Evolutionary conservation across 2,113 vertebrate species (phyloP).

Genomic region (Phaetusa simplex): DNA sequence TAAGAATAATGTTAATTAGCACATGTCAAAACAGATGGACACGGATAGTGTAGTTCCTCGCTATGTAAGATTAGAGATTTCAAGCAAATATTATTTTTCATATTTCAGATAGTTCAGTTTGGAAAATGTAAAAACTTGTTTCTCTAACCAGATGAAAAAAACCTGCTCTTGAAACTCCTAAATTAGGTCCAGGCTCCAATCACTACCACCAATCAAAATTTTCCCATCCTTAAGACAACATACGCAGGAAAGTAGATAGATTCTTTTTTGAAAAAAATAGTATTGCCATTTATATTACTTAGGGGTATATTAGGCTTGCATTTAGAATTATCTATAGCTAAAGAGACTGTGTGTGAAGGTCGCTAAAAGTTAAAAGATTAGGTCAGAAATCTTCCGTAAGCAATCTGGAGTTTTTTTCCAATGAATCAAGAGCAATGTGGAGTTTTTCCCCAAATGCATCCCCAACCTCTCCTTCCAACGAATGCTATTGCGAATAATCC

Average conservation of each 20-base stretch:
- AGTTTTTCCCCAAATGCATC: not conserved
- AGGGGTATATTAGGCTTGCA: not conserved
- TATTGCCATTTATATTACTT: not conserved
- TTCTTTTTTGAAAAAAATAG: not conserved
- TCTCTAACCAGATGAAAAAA: not conserved
- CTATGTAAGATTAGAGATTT: not conserved
- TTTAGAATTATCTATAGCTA: not conserved
- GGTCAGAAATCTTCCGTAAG: not conserved
- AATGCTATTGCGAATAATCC: not conserved
- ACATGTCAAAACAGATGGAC: constrained; percentile 18
- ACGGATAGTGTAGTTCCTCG: not conserved
- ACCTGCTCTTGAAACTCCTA: not conserved
- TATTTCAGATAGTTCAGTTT: not conserved
- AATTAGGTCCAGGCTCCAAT: not conserved
- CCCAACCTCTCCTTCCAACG: not conserved
- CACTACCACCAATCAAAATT: not conserved
- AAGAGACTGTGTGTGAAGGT: not conserved
- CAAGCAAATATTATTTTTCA: not conserved
- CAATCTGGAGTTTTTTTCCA: not conserved
- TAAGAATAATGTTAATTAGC: not conserved
- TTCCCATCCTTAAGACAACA: not conserved
- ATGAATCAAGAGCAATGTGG: not conserved
- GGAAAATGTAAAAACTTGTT: not conserved
- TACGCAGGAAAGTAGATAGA: not conserved
- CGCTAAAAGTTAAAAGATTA: not conserved